Conservation (phyloP, 2,888 invertebrate species). For the Spilosoma lubricipeda region DNA sequence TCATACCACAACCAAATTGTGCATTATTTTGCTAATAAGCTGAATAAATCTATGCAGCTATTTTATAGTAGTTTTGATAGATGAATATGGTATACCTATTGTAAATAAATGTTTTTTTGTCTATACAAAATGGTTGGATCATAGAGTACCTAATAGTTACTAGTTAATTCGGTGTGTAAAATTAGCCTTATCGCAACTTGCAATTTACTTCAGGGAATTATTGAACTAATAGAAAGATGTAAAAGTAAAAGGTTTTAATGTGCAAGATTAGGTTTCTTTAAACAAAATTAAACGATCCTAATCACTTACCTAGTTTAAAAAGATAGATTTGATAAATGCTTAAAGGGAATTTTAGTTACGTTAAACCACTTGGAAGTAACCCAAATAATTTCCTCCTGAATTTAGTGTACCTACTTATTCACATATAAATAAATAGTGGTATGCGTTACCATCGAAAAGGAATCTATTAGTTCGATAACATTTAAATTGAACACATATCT, state of each 20-base stretch:
- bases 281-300: too few species aligned
- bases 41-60: too few species aligned
- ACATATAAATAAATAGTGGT: slow-evolving; percentile 7
- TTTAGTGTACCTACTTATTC: not conserved
- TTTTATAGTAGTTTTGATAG: too few species aligned
- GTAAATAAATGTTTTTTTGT: too few species aligned
- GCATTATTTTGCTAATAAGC: not conserved
- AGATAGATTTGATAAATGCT: too few species aligned
- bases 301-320: too few species aligned
- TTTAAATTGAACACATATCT: slow-evolving; percentile 56
- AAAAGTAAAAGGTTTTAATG: not conserved
- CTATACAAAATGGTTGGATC: not conserved
- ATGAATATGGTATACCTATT: too few species aligned
- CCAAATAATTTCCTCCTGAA: not conserved
- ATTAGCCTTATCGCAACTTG: not conserved
- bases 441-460: slow-evolving; percentile 25
- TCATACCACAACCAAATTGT: too few species aligned
- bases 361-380: not conserved
- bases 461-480: slow-evolving; percentile 38
- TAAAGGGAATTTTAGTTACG: not conserved
- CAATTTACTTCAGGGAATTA: not conserved
- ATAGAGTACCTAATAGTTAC: not conserved
- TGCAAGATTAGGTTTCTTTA: not conserved
- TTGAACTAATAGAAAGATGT: not conserved
- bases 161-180: not conserved